These are phyloP conservation scores for Muscina levida DNA, from an alignment of 2,888 invertebrate genomes.

Conservation along the genomic window DNA sequence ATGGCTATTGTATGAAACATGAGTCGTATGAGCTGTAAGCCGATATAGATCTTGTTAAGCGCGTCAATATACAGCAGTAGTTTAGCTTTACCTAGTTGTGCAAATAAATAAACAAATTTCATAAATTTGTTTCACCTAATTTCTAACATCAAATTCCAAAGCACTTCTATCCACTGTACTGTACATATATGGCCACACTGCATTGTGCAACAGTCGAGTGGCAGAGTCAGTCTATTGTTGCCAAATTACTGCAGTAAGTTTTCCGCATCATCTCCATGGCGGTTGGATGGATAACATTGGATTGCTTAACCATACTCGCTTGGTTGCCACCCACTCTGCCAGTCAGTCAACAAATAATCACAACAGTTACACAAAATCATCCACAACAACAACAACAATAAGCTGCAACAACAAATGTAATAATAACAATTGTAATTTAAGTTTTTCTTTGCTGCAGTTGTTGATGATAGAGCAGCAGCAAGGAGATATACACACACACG, in stretches of 20 bases:
- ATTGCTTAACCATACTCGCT: not conserved
- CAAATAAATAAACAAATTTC: no score
- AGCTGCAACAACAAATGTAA: constrained; percentile 36
- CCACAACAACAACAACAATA: not conserved
- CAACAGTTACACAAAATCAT: constrained; percentile 14
- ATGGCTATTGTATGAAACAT: no score
- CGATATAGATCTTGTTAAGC: no score
- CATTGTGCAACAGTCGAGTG: not conserved
- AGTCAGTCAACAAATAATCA: constrained; percentile 33
- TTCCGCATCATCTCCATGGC: not conserved
- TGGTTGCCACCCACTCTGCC: not conserved
- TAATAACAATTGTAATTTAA: constrained; percentile 29
- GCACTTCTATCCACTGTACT: not conserved
- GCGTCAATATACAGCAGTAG: no score
- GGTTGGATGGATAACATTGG: constrained; percentile 9
- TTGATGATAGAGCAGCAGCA: not conserved
- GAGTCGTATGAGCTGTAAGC: no score
- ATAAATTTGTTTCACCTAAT: no score
- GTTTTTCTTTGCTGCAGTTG: constrained; percentile 14
- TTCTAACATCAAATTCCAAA: no score
- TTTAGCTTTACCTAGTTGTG: no score
- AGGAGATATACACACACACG: no score
- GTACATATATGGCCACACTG: not conserved
- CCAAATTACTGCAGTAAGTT: constrained; percentile 26
- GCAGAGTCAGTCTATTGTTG: constrained; percentile 26